Conservation (phyloP, 2,797 vertebrate species). For the Podarcis lilfordi region DNA sequence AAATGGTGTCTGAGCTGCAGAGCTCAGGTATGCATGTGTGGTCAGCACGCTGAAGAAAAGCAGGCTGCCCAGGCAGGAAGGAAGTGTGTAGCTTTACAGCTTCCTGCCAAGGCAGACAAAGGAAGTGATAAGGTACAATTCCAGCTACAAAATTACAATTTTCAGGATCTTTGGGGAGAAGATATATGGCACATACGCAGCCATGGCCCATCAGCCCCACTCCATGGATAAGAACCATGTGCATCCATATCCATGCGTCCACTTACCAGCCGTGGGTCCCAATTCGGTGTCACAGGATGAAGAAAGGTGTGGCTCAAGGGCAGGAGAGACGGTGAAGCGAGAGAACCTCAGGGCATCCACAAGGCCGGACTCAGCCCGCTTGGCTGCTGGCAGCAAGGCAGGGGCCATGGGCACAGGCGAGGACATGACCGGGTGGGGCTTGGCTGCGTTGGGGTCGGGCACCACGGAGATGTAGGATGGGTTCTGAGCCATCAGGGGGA, state of each 20-base stretch:
- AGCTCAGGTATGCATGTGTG: no score
- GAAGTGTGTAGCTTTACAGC: no score
- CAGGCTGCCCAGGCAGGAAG: no score
- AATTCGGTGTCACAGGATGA: conserved; percentile 53
- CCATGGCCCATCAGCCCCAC: no score
- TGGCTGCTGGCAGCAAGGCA: conserved; percentile 31
- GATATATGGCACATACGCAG: no score
- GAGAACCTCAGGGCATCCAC: conserved; percentile 81
- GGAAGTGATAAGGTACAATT: no score
- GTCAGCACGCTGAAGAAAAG: no score
- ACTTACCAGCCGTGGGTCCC: conserved; percentile 47
- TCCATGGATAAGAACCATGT: neutral
- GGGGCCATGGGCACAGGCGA: conserved; percentile 45
- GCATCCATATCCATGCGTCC: no score
- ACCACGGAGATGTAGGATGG: conserved; percentile 58
- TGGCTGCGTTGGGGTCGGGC: conserved; percentile 35
- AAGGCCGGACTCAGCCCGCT: conserved; percentile 56
- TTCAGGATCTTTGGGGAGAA: no score
- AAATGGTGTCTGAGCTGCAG: no score
- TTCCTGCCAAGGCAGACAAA: no score
- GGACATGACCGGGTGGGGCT: conserved; percentile 64
- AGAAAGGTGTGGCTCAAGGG: conserved; percentile 78
- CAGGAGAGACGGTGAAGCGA: conserved; percentile 93
- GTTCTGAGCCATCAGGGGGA: conserved; percentile 72
- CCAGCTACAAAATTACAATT: no score